phyloP scores from a whole-genome alignment of 2,113 vertebrate species.

The human (Homo sapiens) region GRCh38 chr7:135753501-135754000 shows the following conservation, averaged over 20 bases:
- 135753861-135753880: neutral
- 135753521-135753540: too few species aligned
- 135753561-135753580: neutral
- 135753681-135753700: neutral
- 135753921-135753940: neutral
- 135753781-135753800: neutral
- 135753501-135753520: too few species aligned
- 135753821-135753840: neutral
- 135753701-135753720: neutral
- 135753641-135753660: neutral
- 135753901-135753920: neutral
- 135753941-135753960: neutral
- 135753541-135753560: too few species aligned
- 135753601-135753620: accelerated
- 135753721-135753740: neutral
- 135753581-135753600: too few species aligned
- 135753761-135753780: neutral
- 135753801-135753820: neutral
- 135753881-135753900: neutral
- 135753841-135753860: neutral
- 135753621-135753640: neutral
- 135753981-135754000: neutral
- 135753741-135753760: neutral
- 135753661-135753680: accelerated
- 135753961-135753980: neutral